Percentiles rank a stretch among this genome's conserved stretches.
These are phyloP conservation scores for Cyanoramphus novaezelandiae DNA, from an alignment of 2,113 vertebrate genomes.

Conservation along the genomic window DNA sequence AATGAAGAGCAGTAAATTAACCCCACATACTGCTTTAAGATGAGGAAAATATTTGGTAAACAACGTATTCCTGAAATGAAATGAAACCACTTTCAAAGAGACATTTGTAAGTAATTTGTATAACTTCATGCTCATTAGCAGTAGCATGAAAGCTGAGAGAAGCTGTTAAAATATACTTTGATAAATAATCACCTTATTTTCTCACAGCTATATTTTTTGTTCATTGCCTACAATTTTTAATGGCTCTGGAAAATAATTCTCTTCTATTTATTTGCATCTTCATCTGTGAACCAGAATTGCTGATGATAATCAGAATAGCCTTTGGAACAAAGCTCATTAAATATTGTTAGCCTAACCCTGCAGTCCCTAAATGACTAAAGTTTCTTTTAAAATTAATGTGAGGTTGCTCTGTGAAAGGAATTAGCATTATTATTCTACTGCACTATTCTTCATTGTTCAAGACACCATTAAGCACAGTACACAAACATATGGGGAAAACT, in stretches of 20 bases:
- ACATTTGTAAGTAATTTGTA: neutral
- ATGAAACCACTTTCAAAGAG: constrained; percentile 45
- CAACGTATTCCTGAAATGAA: neutral
- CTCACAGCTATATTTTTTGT: neutral
- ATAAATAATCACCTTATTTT: neutral
- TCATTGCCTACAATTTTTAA: neutral
- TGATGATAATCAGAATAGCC: neutral
- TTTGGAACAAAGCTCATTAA: neutral
- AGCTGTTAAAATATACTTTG: neutral
- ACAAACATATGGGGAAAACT: neutral
- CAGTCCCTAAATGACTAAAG: neutral
- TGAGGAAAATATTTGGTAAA: constrained; percentile 33
- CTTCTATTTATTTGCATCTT: neutral
- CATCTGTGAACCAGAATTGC: neutral
- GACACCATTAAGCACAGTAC: neutral
- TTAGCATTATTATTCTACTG: neutral
- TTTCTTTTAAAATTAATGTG: neutral
- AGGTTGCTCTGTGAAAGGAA: neutral
- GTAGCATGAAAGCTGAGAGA: neutral
- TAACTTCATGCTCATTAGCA: neutral
- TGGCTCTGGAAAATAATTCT: neutral
- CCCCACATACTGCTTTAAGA: constrained; percentile 13
- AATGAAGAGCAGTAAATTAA: constrained; percentile 52
- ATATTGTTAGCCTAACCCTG: neutral
- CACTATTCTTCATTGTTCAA: neutral